These are phyloP conservation scores for Columba janthina DNA, from an alignment of 2,113 vertebrate species.

Conservation along the genomic window DNA sequence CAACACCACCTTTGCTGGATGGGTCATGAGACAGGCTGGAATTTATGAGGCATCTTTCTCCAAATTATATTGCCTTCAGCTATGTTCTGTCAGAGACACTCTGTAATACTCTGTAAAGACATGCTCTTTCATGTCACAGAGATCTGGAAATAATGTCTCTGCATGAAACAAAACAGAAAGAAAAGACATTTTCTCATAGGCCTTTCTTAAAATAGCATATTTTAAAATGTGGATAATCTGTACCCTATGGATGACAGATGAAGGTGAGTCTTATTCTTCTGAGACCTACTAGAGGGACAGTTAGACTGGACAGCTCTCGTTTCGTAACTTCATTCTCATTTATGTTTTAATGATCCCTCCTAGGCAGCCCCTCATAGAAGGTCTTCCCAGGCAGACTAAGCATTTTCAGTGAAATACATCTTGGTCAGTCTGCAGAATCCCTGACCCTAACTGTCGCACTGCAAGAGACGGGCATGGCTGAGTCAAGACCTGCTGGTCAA, in stretches of 20 bases:
- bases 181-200: neutral
- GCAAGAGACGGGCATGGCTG: too few species aligned
- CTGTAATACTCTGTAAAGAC: constrained; percentile 23
- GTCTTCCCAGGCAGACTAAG: neutral
- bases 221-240: neutral
- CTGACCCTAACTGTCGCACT: too few species aligned
- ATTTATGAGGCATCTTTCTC: constrained; percentile 46
- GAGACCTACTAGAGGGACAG: neutral
- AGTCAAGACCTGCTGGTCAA: too few species aligned
- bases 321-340: neutral
- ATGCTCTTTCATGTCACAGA: constrained; percentile 43
- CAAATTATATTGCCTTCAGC: constrained; percentile 34
- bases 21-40: neutral
- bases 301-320: neutral
- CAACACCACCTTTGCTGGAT: constrained; percentile 12
- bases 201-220: neutral
- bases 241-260: neutral
- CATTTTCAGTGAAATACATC: neutral
- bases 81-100: constrained; percentile 31
- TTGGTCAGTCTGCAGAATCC: neutral
- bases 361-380: neutral
- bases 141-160: constrained; percentile 5
- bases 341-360: neutral
- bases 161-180: neutral
- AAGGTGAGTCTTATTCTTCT: neutral